Evolutionary conservation across 1,140 invertebrate genomes (phyloP).

Genomic region (Drosophila novamexicana): DNA sequence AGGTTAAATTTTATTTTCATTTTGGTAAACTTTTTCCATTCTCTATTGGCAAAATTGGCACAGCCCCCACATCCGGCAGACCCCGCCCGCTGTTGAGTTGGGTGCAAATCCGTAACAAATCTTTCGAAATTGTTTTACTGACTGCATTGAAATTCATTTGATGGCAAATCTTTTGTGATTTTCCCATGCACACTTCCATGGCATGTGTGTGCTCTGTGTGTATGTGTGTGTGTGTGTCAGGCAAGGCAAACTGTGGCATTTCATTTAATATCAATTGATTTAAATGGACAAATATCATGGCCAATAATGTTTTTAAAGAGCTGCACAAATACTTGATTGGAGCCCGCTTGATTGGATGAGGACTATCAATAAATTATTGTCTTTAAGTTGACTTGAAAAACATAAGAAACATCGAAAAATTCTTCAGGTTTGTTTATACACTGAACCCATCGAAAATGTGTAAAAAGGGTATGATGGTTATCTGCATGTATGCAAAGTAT

Average conservation of each 20-base stretch:
- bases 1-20: conserved; percentile 67
- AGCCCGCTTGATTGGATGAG: not conserved
- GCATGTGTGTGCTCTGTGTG: conserved; percentile 23
- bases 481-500: no score
- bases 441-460: no score
- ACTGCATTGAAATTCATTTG: conserved; percentile 69
- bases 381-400: not conserved
- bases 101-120: conserved; percentile 74
- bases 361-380: not conserved
- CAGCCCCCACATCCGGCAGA: not conserved
- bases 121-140: conserved; percentile 70
- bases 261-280: conserved; percentile 31
- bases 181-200: conserved; percentile 6
- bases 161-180: conserved; percentile 62
- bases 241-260: conserved; percentile 19
- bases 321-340: not conserved
- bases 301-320: conserved; percentile 10
- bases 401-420: not conserved
- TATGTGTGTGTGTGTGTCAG: not conserved
- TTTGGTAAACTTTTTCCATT: conserved; percentile 34
- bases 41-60: conserved; percentile 8
- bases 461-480: no score
- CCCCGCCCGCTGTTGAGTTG: conserved; percentile 54
- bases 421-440: not conserved
- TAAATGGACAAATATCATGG: conserved; percentile 23